Evolutionary conservation across 1,140 invertebrate species (phyloP), one percentile per base, ranked within the genome.

Genomic region (Pygmarrhopalites habei): DNA sequence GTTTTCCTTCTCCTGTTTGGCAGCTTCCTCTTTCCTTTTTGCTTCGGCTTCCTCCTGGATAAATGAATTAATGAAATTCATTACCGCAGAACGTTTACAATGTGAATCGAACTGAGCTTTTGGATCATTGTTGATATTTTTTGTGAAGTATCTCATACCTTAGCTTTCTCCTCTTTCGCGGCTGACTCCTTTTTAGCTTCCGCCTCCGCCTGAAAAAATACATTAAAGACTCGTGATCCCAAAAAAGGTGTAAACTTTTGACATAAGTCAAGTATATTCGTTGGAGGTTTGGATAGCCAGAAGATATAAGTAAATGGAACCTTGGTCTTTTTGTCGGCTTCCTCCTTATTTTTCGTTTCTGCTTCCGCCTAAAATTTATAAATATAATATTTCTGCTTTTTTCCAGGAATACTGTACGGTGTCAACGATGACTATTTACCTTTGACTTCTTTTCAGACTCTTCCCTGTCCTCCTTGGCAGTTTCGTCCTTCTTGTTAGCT

Each of bases 11-110:
- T 55, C 66, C 68, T 70, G 62, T 58, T 69, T 53, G 14, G 56
- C 43, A 52, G 65, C 58, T 66, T 73, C 68, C 17, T 52, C 30
- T 21, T 70, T 58, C 35, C 64, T 67, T 61, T 70, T 60, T 30
- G 72, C 26, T 10, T 49, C 46, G 7, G 10, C 46, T 15, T 10
- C 7, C 46, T 49, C 23, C 23, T 39, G 10, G 35, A 10, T 17
- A 17, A 10, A 10, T 39, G 7, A 17, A 39, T 39, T 17, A 7
- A 10, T 39, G 10, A 10, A 10, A 10, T 17, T 39, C 17, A 7
- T 39, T 17, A 39, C 10, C 35, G 10, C 17, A 7, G 17, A 10
- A 7, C 7, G 17, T 17, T 10, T 39, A 10, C 17, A 17, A 7
- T 39, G 35, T 17, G 17, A 17, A 39, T 39, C 17, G 35, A 7